These are phyloP conservation scores for Apostichopus leukothele DNA, from an alignment of 53 echinoderm and acorn worm genomes.

Conservation along the genomic window DNA sequence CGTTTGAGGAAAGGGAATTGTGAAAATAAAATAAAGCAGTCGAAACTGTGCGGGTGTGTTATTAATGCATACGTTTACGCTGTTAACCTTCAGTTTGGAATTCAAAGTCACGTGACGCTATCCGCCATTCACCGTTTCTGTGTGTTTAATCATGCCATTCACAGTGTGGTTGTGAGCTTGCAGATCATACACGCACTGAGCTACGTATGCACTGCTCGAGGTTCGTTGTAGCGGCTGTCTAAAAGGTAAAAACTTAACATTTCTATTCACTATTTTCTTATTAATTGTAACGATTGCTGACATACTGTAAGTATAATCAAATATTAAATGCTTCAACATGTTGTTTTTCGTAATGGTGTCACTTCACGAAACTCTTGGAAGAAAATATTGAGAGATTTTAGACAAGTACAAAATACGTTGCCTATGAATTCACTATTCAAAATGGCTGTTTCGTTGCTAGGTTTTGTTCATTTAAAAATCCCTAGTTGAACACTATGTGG, in stretches of 20 bases:
- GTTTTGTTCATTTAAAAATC: constrained; percentile 29
- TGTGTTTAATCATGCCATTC: constrained; percentile 45
- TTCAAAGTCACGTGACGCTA: constrained; percentile 80
- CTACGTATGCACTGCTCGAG: constrained; percentile 24
- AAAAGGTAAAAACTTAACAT: constrained; percentile 35
- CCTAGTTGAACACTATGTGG: not conserved
- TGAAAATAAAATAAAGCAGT: constrained; percentile 29
- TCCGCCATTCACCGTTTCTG: constrained; percentile 77
- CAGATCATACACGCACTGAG: constrained; percentile 27
- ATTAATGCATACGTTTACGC: constrained; percentile 33
- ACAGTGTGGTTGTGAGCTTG: constrained; percentile 30
- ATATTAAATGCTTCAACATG: constrained; percentile 2
- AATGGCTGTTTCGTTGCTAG: constrained; percentile 38
- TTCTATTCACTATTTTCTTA: constrained; percentile 28
- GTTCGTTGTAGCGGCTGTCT: constrained; percentile 22
- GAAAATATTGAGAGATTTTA: constrained; percentile 31
- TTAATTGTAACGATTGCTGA: not conserved
- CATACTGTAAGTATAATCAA: not conserved
- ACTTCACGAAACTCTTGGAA: not conserved
- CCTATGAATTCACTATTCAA: constrained; percentile 35
- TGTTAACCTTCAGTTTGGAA: constrained; percentile 58
- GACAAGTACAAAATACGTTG: constrained; percentile 22
- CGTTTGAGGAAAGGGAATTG: constrained; percentile 25
- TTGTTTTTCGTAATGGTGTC: constrained; percentile 36
- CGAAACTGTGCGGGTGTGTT: constrained; percentile 47